Evolutionary conservation across 2,888 invertebrate genomes (phyloP), one percentile per base, ranked within the genome.

Genomic region (Tricholauxania praeusta): DNA sequence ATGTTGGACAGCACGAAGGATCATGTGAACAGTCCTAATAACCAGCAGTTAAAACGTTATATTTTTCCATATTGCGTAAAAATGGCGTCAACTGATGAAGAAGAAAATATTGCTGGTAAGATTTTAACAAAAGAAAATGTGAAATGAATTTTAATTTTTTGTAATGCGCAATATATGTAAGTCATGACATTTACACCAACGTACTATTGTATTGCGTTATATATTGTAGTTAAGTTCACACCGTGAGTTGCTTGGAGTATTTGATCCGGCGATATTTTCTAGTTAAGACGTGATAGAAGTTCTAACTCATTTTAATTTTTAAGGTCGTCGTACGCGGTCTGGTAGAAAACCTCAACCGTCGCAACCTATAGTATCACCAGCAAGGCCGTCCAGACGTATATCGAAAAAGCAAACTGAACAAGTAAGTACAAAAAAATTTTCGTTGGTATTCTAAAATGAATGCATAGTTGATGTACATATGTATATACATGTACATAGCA

Each of bases 301-400:
- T 28, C 3, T 28, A 3, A 28, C 28, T 4, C 28, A 51, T 49
- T 10, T 22, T 49, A 57, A 17, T 52, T 68, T 83, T 80, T 8
- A 74, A 90, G 91, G 89, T 51, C 87, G 91, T 66, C 89, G 90
- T 53, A 91, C 91, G 19, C 89, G 91, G 65, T 91, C 91, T 1
- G 89, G 90, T 15, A 88, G 91, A 78, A 83, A 83, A 73, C 77
- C 80, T 12, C 76, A 78, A 32, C 80, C 88, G 4, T 84, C 89
- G 7, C 78, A 82, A 73, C 74, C 83, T 19, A 82, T 88, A 1
- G 75, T 82, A 66, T 78, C 85, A 28, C 79, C 84, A 22, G 49
- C 82, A 70, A 78, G 80, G 78, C 73, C 82, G 17, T 83, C 84
- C 22, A 83, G 85, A 19, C 83, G 87, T 55, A 78, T 86, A 59